These are phyloP conservation scores for Dreissena rostriformis DNA, from an alignment of 1,140 invertebrate species.

Conservation along the genomic window DNA sequence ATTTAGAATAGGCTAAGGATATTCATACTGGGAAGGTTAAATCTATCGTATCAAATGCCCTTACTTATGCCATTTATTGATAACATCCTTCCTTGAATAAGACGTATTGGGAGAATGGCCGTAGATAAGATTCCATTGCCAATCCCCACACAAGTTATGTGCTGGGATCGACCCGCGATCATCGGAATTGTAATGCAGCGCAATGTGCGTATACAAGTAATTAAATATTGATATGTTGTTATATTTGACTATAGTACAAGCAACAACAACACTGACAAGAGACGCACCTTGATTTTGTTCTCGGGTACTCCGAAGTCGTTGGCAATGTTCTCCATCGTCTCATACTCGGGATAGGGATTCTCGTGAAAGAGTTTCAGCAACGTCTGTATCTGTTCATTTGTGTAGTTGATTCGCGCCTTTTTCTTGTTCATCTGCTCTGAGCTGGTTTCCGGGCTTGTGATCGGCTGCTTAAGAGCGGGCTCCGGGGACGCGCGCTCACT, in stretches of 20 bases:
- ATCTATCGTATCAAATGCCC: too few species aligned
- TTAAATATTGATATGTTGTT: background rate
- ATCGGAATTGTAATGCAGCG: too few species aligned
- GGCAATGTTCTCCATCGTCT: conserved; percentile 67
- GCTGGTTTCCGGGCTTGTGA: conserved; percentile 21
- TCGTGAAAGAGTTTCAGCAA: conserved; percentile 68
- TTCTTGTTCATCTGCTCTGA: conserved; percentile 50
- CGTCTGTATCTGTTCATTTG: conserved; percentile 63
- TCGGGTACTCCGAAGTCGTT: conserved; percentile 65
- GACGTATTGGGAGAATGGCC: too few species aligned
- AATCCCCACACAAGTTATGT: too few species aligned
- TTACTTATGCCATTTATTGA: too few species aligned
- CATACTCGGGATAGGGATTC: conserved; percentile 69
- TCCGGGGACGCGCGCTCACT: conserved; percentile 26
- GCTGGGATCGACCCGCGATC: too few species aligned
- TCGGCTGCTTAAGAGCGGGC: background rate
- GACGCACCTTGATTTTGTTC: conserved; percentile 67
- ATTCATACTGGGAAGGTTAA: too few species aligned
- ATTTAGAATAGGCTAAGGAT: too few species aligned
- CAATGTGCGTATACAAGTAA: too few species aligned
- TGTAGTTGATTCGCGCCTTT: conserved; percentile 67
- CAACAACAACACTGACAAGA: background rate
- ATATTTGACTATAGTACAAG: background rate
- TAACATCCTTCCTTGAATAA: too few species aligned
- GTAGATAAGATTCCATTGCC: too few species aligned